Percentiles rank a stretch among this genome's conserved stretches.
phyloP scores from a whole-genome alignment of 2,797 vertebrate genomes.

The Diplodus sargus region DNA sequence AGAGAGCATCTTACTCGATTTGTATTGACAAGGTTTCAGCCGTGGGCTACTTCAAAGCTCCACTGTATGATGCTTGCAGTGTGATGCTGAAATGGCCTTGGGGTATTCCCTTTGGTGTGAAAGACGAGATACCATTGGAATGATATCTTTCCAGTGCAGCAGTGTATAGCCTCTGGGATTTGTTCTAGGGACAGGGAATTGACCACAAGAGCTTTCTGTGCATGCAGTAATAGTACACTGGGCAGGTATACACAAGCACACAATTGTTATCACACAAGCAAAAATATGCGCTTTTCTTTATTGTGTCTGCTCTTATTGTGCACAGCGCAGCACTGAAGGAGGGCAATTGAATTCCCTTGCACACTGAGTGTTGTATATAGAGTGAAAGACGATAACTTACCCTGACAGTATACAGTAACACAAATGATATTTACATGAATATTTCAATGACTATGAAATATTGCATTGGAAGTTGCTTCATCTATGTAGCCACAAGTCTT shows the following conservation, averaged over 20 bases:
- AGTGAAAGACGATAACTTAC: neutral
- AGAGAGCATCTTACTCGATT: conserved; percentile 69
- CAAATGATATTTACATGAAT: neutral
- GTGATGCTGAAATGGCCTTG: conserved; percentile 52
- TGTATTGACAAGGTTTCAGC: conserved; percentile 74
- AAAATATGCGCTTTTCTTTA: neutral
- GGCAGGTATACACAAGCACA: neutral
- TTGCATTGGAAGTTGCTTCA: neutral
- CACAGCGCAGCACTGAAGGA: neutral
- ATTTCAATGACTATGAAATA: neutral
- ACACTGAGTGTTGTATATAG: neutral
- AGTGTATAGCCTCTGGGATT: conserved; percentile 35
- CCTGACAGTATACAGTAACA: neutral
- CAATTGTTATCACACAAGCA: neutral
- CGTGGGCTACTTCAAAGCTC: conserved; percentile 65
- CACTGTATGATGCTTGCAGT: conserved; percentile 53
- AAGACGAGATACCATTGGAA: conserved; percentile 45
- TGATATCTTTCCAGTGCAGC: conserved; percentile 20
- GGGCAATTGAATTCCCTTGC: neutral
- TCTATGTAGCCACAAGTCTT: neutral
- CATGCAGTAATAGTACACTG: neutral
- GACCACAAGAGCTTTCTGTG: conserved; percentile 22
- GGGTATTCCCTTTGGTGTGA: conserved; percentile 61
- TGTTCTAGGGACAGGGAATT: conserved; percentile 17
- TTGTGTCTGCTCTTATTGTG: neutral